Evolutionary conservation across 2,797 vertebrate species (phyloP), one percentile per base, ranked within the genome.

Genomic region (Phoxinus dragarum): DNA sequence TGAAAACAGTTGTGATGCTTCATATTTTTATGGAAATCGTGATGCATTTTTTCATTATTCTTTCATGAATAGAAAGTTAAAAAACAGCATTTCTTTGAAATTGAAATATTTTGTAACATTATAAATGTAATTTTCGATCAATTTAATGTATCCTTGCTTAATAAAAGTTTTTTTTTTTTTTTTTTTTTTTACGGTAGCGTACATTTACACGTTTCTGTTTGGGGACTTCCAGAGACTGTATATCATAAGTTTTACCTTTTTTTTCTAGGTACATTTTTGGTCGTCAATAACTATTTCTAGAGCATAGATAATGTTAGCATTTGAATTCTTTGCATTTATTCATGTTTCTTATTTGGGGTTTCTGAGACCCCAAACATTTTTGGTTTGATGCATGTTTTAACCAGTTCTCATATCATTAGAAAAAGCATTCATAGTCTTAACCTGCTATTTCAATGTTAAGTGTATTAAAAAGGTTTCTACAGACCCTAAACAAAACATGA

Each of bases 401-500:
- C n/a, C 8, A 31, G 27, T 74, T 74, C 16, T 49, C 6, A 52
- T 34, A 34, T 9, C 11, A 52, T 52, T 12, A 52, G 17, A 56
- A 56, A 56, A 64, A 64, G 14, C 1, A 14, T 74, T n/a, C 31
- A 74, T 10, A 52, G 72, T 74, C 2, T 36, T 74, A 52, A 34
- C 9, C 9, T 74, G 9, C 47, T 21, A 74, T 2, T 52, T 74
- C 27, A 52, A 1, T 36, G 9, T 64, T 66, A 64, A 64, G 61
- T 75, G 34, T 36, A 36, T 75, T 23, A 12, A 75, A 59, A 59
- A 59, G 21, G 6, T 59, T 40, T 40, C 54, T n/a, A 40, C 75
- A 77, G 36, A 40, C 21, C 52, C 40, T 40, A 77, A 76, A 31
- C 77, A 64, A 47, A 67, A 80, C 59, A 66, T 67, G 38, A 36